Conservation (phyloP, 2,888 invertebrate species). For the Melinaea menophilus region DNA sequence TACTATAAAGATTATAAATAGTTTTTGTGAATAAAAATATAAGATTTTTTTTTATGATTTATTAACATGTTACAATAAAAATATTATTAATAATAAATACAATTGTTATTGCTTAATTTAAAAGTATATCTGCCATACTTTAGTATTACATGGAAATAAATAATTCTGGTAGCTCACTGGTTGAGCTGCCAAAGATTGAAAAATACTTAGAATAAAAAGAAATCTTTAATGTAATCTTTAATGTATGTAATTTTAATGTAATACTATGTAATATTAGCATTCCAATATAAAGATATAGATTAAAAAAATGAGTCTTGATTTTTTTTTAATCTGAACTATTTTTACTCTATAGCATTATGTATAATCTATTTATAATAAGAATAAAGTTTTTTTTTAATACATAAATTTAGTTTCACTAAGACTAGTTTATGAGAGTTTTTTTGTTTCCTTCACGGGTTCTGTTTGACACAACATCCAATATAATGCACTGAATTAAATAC, state of each 20-base stretch:
- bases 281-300: too few species aligned
- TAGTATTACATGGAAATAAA: background rate
- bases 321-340: background rate
- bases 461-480: background rate
- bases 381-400: slow-evolving; percentile 5
- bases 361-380: background rate
- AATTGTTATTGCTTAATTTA: slow-evolving; percentile 23
- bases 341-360: background rate
- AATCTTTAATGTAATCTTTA: too few species aligned
- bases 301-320: too few species aligned
- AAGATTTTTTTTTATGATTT: slow-evolving; percentile 8
- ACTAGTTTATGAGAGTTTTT: slow-evolving; percentile 6
- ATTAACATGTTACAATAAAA: slow-evolving; percentile 23
- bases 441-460: background rate
- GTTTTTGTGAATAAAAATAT: background rate
- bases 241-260: too few species aligned
- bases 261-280: too few species aligned
- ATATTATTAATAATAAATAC: slow-evolving; percentile 25
- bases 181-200: background rate
- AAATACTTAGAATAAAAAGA: too few species aligned
- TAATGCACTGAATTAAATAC: background rate
- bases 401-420: slow-evolving; percentile 5
- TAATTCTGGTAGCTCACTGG: background rate
- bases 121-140: slow-evolving; percentile 2
- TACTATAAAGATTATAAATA: too few species aligned